Base-by-base conservation (phyloP, 2,888 invertebrate species). In the Leptopilina syphax region DNA sequence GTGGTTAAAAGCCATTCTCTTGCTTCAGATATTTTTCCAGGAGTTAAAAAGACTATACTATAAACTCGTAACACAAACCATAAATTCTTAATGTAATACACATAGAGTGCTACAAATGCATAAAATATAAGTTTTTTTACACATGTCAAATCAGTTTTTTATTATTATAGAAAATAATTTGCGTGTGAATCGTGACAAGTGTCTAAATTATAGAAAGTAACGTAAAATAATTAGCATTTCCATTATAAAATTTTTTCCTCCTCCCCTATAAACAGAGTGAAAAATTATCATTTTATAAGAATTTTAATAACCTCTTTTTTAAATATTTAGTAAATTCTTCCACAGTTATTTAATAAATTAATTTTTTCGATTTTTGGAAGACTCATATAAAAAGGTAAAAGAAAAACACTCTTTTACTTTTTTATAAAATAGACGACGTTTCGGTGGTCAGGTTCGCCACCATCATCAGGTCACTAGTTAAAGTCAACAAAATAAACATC, bases 1-100 rank as follows among this genome's bases (percentile, higher is more conserved):
- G 68, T 47, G 68, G 66, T 44, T 66, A 66, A 66, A 68, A 68
- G 50, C 68, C 68, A 68, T 68, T 70, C 70, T 54, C 70, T 70
- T 70, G 54, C 27, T 70, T 27, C 54, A 70, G 7, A 27, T 8
- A 4, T 70, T 70, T 70, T 70, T 70, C 70, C 54, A 70, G 24
- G 24, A 70, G 70, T 50, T 70, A 54, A 70, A 44, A 70, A 54
- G 70, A 54, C 27, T 27, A 27, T 44, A 44, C 44, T 67, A 18
- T 34, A 34, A 34, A 34, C 27, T 70, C 50, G 50, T 27, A 34
- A 54, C 10, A 27, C 47, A 13, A 54, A 12, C 13, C 9, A 68
- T 54, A n/a, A 70, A 70, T 27, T 54, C 34, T 70, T 27, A 34
- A 34, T 34, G 50, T 50, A 50, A 50, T 50, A 50, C 50, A 50